Base-by-base conservation (phyloP, 2,888 invertebrate species). In the Diploptera punctata region DNA sequence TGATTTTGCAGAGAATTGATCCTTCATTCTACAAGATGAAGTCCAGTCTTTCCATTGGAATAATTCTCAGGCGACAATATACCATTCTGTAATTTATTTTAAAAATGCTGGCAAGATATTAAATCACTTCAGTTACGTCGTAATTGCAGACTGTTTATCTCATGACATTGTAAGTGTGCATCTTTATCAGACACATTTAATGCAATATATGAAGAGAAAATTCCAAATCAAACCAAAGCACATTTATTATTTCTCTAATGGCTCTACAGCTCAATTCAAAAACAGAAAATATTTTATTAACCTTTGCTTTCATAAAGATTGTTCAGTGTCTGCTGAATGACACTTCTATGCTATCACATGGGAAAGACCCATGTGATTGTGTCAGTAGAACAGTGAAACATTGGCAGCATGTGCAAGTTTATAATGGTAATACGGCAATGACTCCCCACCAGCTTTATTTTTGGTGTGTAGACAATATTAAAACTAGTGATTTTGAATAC, bases 11-110 rank as follows among this genome's bases (percentile, higher is more conserved):
- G 49, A 49, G 19, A 49, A 18, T 49, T 49, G n/a, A 13, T 49
- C 49, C 13, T 49, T 49, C 18, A 18, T 49, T 49, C 10, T 49
- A 49, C 49, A 49, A 49, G 49, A 49, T 13, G 49, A 49, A 49
- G 49, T 49, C 49, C 49, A 49, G 13, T 49, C 49, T n/a, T 18
- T 49, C 49, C 49, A 49, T n/a, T 49, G 49, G 49, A 49, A 49
- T 18, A 49, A 49, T 18, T 49, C 18, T n/a, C 13, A n/a, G n/a
- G 19, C 49, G 19, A 49, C 49, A 49, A 49, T 49, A n/a, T n/a
- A 49, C 18, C 49, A 5, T n/a, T 49, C n/a, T 49, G 49, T 4
- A 49, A 49, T 49, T n/a, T 49, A 49, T 18, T 49, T n/a, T 18
- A 13, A 49, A 49, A 18, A 49, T 38, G 38, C 38, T 38, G 52